Evolutionary conservation across 2,113 vertebrate species (phyloP), one percentile per base, ranked within the genome.

Genomic region (Sapajus apella): DNA sequence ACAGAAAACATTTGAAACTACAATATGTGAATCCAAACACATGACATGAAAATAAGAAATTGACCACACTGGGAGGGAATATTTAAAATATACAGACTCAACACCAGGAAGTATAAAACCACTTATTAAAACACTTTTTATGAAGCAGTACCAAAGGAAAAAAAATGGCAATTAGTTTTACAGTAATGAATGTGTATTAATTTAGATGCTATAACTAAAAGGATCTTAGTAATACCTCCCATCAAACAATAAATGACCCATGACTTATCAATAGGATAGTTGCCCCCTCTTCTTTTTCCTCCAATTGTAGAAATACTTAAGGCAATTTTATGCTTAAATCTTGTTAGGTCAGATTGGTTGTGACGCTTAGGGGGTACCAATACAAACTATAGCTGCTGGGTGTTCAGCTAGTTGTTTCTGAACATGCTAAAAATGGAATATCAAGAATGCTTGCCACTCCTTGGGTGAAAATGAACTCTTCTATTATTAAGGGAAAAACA

Each of bases 361-460:
- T 64, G 52, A 77, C 58, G 18, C 43, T 43, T 8, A 94, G 56
- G n/a, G 25, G 25, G 16, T 14, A 58, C 18, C 45, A 75, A 50
- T 0, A 81, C n/a, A 72, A 10, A 66, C 55, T 56, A 55, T 2
- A 92, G 55, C 27, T 32, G 27, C 30, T 90, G 37, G 21, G 43
- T 52, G n/a, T 37, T 83, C n/a, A 58, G 56, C 10, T 80, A 27
- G 35, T 86, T 75, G 20, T 23, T 92, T 91, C 25, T 79, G 61
- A 92, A 90, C 92, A 90, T 66, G 55, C 20, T 85, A 92, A 72
- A 83, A 77, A 70, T 77, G 75, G 70, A 89, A 21, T 80, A 89
- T 40, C 72, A 85, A 90, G 75, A 80, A 40, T 9, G 79, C 82
- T 37, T 87, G 66, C 3, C 66, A 90, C 13, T 75, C 40, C 35